Evolutionary conservation across 2,113 vertebrate species (phyloP).

Genomic region (Hiodon tergisus): DNA sequence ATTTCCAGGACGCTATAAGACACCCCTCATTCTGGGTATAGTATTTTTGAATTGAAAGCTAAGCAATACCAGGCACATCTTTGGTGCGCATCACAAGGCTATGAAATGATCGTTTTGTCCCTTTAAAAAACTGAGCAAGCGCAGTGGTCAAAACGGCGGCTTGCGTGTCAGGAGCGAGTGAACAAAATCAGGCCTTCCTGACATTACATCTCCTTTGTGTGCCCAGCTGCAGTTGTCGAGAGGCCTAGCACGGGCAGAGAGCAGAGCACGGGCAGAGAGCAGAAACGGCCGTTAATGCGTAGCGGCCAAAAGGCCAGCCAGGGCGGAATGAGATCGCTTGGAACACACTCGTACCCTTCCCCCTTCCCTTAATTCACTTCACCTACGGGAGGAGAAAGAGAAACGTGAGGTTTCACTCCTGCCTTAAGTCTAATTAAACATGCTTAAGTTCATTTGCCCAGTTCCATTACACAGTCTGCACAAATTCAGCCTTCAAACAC

Average conservation of each 20-base stretch:
- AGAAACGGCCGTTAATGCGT: background rate
- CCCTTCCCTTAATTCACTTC: constrained; percentile 30
- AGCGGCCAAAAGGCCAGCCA: background rate
- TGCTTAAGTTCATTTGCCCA: constrained; percentile 58
- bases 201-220: background rate
- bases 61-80: too few species aligned
- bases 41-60: too few species aligned
- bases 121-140: background rate
- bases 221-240: background rate
- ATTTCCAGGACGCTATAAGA: too few species aligned
- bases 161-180: background rate
- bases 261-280: background rate
- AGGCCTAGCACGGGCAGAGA: too few species aligned
- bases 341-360: constrained; percentile 6
- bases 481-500: constrained; percentile 23
- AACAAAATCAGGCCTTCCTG: background rate
- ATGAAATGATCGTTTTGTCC: background rate
- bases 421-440: constrained; percentile 61
- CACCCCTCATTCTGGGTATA: too few species aligned
- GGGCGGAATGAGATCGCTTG: background rate
- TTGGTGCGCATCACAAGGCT: too few species aligned
- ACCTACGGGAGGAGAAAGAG: constrained; percentile 30
- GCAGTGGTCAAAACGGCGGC: background rate
- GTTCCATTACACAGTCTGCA: constrained; percentile 50
- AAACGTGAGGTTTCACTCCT: constrained; percentile 48